phyloP scores from a whole-genome alignment of 2,888 invertebrate species.

The Scaptomyza parva region DNA sequence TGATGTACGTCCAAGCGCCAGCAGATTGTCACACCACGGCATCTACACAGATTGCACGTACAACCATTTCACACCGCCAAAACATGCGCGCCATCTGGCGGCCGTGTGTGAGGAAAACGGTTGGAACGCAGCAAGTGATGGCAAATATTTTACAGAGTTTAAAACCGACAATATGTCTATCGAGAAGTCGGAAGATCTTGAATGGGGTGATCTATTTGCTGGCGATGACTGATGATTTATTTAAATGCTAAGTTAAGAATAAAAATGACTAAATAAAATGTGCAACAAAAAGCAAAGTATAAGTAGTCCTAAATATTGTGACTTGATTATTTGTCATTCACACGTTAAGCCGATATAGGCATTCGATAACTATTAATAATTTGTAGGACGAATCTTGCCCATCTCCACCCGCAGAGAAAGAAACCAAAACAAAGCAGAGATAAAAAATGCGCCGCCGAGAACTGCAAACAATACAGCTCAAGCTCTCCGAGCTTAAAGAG shows the following conservation, averaged over 20 bases:
- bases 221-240: conserved; percentile 50
- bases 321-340: not conserved
- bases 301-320: not conserved
- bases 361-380: conserved; percentile 12
- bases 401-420: conserved; percentile 29
- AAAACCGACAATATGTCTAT: conserved; percentile 49
- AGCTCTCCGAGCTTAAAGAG: conserved; percentile 83
- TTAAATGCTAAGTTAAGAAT: no score
- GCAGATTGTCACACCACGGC: not conserved
- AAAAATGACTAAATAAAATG: not conserved
- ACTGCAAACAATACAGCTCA: conserved; percentile 83
- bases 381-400: not conserved
- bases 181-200: conserved; percentile 53
- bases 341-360: not conserved
- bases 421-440: conserved; percentile 44
- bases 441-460: conserved; percentile 83
- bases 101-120: conserved; percentile 24
- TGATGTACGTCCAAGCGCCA: conserved; percentile 80
- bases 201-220: conserved; percentile 69
- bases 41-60: conserved; percentile 69
- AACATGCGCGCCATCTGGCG: conserved; percentile 45
- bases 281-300: not conserved
- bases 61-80: conserved; percentile 57
- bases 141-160: conserved; percentile 79
- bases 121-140: conserved; percentile 66